Evolutionary conservation across 2,113 vertebrate genomes (phyloP), one percentile per base, ranked within the genome.

Genomic region (Plecturocebus donacophilus): DNA sequence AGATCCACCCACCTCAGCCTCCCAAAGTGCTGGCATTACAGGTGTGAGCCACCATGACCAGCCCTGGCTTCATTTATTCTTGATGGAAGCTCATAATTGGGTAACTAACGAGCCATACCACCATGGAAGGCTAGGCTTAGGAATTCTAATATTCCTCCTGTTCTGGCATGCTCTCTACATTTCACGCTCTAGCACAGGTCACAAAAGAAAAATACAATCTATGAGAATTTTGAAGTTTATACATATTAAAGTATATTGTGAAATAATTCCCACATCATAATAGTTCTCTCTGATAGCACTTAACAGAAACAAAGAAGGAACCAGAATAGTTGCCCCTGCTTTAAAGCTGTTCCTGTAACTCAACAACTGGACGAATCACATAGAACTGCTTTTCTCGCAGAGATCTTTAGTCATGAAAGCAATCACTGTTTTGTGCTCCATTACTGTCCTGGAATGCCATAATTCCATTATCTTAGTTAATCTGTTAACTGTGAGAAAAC

Each of bases 391-490:
- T 92, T 97, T 19, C 87, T 38, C 66, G 76, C 8, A 20, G 56
- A 61, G 45, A 38, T 82, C 52, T 96, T 66, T 12, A 35, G 27
- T 42, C 81, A 73, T 38, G 56, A 85, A 84, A 85, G 6, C 45
- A 94, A 85, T 87, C 64, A 58, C 8, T 40, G 23, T 35, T 70
- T 82, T 38, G 27, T 56, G 35, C 11, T 87, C 52, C 66, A 92
- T 88, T 92, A 92, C 35, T 87, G 25, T 42, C 47, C 86, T 68
- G 27, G 52, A 92, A 92, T 42, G 71, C 7, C 64, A 47, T 21
- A 75, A 86, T 89, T 17, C 47, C 13, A 68, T 76, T 85, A 71
- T 68, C 35, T 70, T 96, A 87, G 95, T 92, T 82, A 97, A 93
- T 80, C 68, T 92, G 61, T 32, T 96, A 81, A 42, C 27, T 64